Percentiles rank a stretch among this genome's conserved stretches.
Conservation (phyloP, 2,888 invertebrate genomes). For the Synergus laeviventris region DNA sequence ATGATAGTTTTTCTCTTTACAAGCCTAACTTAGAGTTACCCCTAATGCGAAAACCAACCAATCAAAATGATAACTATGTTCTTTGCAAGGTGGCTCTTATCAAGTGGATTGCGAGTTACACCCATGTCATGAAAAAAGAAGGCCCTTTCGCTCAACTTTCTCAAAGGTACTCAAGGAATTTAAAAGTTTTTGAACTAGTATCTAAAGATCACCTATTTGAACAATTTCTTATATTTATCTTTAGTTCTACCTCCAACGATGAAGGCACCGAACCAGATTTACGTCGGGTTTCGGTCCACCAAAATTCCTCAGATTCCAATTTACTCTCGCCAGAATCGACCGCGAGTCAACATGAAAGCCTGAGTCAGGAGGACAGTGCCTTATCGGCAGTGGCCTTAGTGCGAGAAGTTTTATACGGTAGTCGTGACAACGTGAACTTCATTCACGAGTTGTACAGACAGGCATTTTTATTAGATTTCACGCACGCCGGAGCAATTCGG, state of each 20-base stretch:
- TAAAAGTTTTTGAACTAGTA: background rate
- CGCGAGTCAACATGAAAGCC: constrained; percentile 62
- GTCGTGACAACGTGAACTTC: constrained; percentile 94
- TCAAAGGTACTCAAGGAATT: constrained; percentile 65
- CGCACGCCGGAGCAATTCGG: constrained; percentile 90
- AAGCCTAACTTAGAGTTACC: constrained; percentile 89
- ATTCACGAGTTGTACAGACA: constrained; percentile 96
- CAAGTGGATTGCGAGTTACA: constrained; percentile 89
- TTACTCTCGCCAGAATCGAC: constrained; percentile 67
- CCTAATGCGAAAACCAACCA: constrained; percentile 83
- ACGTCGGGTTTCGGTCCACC: constrained; percentile 75
- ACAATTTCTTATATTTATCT: constrained; percentile 40
- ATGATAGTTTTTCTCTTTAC: constrained; percentile 87
- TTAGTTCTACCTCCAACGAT: constrained; percentile 74
- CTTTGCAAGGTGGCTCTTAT: constrained; percentile 90
- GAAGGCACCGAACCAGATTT: constrained; percentile 74
- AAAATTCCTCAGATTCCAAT: constrained; percentile 69
- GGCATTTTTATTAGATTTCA: constrained; percentile 93
- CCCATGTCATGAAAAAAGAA: constrained; percentile 85
- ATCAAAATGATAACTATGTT: constrained; percentile 78
- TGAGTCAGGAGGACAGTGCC: constrained; percentile 69
- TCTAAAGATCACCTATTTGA: background rate
- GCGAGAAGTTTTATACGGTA: constrained; percentile 90
- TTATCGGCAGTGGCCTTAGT: constrained; percentile 83
- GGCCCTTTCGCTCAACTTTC: constrained; percentile 73